A percentile compares a stretch with the other conserved stretches of the same genome.
phyloP scores from a whole-genome alignment of 2,888 invertebrate species.

The Napeogenes inachia region DNA sequence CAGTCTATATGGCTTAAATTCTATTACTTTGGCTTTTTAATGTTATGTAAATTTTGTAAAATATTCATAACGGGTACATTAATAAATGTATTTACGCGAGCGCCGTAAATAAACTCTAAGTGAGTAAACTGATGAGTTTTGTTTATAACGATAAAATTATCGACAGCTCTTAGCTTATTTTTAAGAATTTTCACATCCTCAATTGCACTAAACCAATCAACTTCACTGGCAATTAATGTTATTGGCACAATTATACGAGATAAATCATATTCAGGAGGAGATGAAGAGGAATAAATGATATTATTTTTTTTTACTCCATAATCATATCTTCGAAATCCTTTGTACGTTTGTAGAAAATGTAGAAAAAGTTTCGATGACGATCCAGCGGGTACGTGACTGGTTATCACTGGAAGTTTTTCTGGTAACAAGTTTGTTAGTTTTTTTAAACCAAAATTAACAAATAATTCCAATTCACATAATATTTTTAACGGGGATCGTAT shows the following conservation, averaged over 20 bases:
- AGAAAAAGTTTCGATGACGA: constrained; percentile 54
- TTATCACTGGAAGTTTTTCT: constrained; percentile 50
- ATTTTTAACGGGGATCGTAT: constrained; percentile 40
- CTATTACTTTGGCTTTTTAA: neutral
- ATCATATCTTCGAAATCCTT: constrained; percentile 57
- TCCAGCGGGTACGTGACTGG: constrained; percentile 61
- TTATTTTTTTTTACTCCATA: constrained; percentile 47
- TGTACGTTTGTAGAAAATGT: constrained; percentile 61
- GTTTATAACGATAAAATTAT: constrained; percentile 45
- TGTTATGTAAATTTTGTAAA: constrained; percentile 24
- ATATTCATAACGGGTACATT: constrained; percentile 51
- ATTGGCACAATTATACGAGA: constrained; percentile 50
- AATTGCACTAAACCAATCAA: constrained; percentile 57
- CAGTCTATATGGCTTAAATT: no score
- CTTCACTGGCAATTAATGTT: constrained; percentile 53
- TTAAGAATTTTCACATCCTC: constrained; percentile 46
- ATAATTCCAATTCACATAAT: constrained; percentile 54
- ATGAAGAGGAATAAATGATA: constrained; percentile 40
- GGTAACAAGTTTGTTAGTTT: constrained; percentile 47
- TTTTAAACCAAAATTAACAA: constrained; percentile 50
- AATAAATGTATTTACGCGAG: constrained; percentile 48
- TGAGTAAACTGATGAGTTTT: constrained; percentile 57
- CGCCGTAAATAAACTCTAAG: constrained; percentile 62
- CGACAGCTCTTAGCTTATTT: constrained; percentile 46
- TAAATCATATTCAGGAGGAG: constrained; percentile 54